These are phyloP conservation scores for Crotalus viridis DNA, from an alignment of 2,113 vertebrate genomes.

Conservation along the genomic window DNA sequence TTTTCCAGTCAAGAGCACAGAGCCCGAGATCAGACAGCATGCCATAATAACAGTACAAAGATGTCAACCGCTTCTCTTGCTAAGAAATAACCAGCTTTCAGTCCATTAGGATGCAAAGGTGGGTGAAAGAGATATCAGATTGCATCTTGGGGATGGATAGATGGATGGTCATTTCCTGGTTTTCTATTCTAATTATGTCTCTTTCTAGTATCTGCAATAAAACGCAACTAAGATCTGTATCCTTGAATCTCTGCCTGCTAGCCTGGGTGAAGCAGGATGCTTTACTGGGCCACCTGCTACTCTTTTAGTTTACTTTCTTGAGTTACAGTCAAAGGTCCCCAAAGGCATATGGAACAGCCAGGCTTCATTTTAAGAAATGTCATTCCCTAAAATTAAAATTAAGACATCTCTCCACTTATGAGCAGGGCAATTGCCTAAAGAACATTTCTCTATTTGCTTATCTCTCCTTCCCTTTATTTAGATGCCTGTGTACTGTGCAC, in stretches of 20 bases:
- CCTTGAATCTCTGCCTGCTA: no score
- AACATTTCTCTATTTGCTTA: not conserved
- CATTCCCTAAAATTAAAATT: not conserved
- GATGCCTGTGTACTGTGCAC: constrained; percentile 12
- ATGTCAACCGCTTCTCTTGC: not conserved
- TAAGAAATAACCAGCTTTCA: not conserved
- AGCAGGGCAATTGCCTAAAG: not conserved
- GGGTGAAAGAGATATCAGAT: not conserved
- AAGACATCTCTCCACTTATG: not conserved
- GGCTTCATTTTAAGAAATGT: not conserved
- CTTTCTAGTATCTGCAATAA: not conserved
- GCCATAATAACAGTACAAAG: not conserved
- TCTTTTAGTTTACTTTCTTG: no score
- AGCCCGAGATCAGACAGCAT: not conserved
- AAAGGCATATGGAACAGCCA: no score
- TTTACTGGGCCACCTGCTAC: no score
- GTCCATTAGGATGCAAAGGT: not conserved
- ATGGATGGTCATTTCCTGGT: not conserved
- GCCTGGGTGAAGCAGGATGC: no score
- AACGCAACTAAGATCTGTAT: not conserved
- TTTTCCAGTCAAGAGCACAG: not conserved
- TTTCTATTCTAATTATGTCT: not conserved
- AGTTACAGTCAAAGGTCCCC: no score
- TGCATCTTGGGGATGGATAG: not conserved
- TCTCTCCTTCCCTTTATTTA: not conserved